Percentiles rank a stretch among this genome's conserved stretches.
phyloP scores from a whole-genome alignment of 2,888 invertebrate species.

The Synanthedon formicaeformis region DNA sequence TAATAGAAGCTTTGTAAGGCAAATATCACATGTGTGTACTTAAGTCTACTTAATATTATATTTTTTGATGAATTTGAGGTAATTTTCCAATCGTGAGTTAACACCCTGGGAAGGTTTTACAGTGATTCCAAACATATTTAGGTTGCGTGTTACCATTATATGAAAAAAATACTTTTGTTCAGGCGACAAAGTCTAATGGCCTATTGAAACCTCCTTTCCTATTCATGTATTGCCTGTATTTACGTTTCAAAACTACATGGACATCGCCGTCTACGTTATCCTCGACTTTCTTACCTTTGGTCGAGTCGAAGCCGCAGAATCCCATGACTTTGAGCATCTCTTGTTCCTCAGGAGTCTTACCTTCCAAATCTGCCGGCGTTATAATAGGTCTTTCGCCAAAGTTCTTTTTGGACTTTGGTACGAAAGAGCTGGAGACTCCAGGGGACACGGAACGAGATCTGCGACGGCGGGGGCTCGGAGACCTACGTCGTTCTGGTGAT shows the following conservation, averaged over 20 bases:
- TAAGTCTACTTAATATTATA: background rate
- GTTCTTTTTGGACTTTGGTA: constrained; percentile 43
- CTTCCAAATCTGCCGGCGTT: constrained; percentile 88
- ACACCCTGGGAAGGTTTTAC: background rate
- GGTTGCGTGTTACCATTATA: constrained; percentile 12
- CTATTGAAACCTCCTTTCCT: constrained; percentile 98
- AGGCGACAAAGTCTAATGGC: constrained; percentile 96
- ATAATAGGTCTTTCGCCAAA: constrained; percentile 74
- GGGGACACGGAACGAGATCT: constrained; percentile 48
- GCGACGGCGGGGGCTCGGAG: constrained; percentile 29
- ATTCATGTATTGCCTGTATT: constrained; percentile 99
- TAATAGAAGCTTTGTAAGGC: background rate
- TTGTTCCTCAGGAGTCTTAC: constrained; percentile 90
- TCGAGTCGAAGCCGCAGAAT: constrained; percentile 94
- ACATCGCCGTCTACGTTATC: constrained; percentile 96
- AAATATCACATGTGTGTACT: background rate
- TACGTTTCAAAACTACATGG: constrained; percentile 94
- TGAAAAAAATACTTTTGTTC: constrained; percentile 12
- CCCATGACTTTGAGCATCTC: constrained; percentile 98
- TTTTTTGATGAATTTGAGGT: background rate
- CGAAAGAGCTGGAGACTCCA: constrained; percentile 46
- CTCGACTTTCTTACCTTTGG: constrained; percentile 95
- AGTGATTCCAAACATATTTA: constrained; percentile 1
- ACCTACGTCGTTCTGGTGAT: constrained; percentile 46
- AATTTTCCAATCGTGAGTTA: background rate